These are phyloP conservation scores for Malurus leucopterus DNA, from an alignment of 2,797 vertebrate genomes.

Conservation along the genomic window DNA sequence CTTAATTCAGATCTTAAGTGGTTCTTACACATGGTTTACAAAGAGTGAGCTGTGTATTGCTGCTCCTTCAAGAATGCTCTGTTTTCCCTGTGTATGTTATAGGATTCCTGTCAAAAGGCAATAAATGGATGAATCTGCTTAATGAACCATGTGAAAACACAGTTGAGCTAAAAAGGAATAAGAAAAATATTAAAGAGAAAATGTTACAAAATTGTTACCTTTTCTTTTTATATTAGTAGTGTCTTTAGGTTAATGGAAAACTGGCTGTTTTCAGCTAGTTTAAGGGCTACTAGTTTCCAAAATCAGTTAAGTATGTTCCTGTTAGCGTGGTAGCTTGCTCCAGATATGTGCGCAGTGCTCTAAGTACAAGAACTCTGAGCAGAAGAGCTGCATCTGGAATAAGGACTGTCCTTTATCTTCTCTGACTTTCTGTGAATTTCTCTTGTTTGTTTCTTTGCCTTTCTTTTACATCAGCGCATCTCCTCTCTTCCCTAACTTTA, in stretches of 20 bases:
- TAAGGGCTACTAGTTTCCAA: neutral
- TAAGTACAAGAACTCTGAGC: neutral
- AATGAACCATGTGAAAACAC: neutral
- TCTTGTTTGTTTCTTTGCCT: neutral
- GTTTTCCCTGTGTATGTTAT: neutral
- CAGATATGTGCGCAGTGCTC: fast-evolving
- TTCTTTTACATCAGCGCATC: neutral
- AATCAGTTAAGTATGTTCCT: neutral
- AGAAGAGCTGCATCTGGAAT: neutral
- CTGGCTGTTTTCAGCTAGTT: neutral
- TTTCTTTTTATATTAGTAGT: neutral
- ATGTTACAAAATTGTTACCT: neutral
- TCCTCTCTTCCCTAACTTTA: neutral
- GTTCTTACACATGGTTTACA: neutral
- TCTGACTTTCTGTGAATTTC: neutral
- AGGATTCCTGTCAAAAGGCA: slow-evolving; percentile 17
- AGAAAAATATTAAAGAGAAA: neutral
- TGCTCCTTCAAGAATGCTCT: neutral
- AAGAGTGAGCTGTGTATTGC: neutral
- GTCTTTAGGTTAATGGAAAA: neutral
- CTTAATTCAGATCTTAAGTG: neutral
- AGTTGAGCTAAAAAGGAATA: neutral
- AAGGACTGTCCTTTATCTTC: neutral
- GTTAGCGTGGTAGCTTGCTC: neutral
- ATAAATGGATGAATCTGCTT: neutral